These are phyloP conservation scores for Trichomycterus rosablanca DNA, from an alignment of 2,113 vertebrate species.

Conservation along the genomic window DNA sequence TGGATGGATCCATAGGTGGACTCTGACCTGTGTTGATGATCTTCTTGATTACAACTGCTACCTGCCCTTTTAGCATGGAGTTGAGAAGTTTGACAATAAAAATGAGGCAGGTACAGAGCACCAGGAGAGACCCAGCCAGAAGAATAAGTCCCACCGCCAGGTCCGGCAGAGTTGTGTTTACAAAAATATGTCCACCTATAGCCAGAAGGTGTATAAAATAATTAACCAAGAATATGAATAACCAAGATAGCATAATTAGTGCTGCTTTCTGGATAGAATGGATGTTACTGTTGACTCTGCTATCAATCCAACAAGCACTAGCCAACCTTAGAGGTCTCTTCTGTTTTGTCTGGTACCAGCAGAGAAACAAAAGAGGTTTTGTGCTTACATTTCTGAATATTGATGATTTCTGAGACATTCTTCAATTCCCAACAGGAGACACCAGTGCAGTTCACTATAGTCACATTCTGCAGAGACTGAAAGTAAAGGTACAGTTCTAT, in stretches of 20 bases:
- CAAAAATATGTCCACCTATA: slow-evolving; percentile 83
- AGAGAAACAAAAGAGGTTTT: too few relatives aligned
- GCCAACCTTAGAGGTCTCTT: too few relatives aligned
- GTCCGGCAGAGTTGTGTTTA: slow-evolving; percentile 67
- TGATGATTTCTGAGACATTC: slow-evolving; percentile 68
- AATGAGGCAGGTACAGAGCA: slow-evolving; percentile 83
- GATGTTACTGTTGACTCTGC: too few relatives aligned
- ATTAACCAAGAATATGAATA: neutral
- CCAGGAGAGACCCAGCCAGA: slow-evolving; percentile 74
- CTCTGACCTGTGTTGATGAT: slow-evolving; percentile 84
- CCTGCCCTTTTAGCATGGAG: slow-evolving; percentile 89
- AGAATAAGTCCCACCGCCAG: slow-evolving; percentile 81
- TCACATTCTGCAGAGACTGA: slow-evolving; percentile 77
- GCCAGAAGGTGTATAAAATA: neutral
- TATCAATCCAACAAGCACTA: too few relatives aligned
- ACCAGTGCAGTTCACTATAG: slow-evolving; percentile 76
- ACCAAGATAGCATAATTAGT: too few relatives aligned
- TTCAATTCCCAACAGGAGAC: slow-evolving; percentile 77
- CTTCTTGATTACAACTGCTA: slow-evolving; percentile 84
- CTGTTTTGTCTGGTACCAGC: too few relatives aligned
- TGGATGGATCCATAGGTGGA: neutral
- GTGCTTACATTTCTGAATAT: slow-evolving; percentile 76
- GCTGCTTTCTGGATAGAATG: too few relatives aligned
- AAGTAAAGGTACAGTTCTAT: slow-evolving; percentile 14
- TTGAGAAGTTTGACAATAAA: slow-evolving; percentile 88